phyloP scores from a whole-genome alignment of 2,888 invertebrate species.

The Apodemia zela region DNA sequence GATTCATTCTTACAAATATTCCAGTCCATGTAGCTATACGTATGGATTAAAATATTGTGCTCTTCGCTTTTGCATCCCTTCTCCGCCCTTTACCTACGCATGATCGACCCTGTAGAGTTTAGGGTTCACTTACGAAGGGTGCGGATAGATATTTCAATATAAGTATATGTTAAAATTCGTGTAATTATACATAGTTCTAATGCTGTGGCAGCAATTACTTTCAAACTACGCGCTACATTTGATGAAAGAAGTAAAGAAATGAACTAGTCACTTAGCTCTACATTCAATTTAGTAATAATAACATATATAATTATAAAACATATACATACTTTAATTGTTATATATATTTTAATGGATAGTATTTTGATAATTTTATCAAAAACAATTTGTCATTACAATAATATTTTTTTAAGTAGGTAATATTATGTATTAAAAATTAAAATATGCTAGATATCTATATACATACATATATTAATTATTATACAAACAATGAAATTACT shows the following conservation, averaged over 20 bases:
- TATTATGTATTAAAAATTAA: no score
- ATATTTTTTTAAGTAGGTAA: no score
- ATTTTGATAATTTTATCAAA: no score
- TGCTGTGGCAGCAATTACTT: neutral
- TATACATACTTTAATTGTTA: no score
- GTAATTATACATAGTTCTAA: no score
- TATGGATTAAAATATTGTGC: conserved; percentile 72
- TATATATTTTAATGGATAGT: no score
- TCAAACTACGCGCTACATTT: neutral
- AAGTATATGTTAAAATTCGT: neutral
- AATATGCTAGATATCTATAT: no score
- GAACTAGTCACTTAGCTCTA: neutral
- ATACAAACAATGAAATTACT: neutral
- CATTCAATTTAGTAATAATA: neutral
- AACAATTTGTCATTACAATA: no score
- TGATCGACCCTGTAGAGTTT: conserved; percentile 77
- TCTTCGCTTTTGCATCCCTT: conserved; percentile 78
- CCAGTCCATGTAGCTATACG: conserved; percentile 40
- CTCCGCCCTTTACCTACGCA: conserved; percentile 74
- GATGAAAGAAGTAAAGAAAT: neutral
- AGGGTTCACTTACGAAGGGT: conserved; percentile 51
- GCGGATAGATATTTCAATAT: conserved; percentile 2
- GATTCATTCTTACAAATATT: conserved; percentile 23
- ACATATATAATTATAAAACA: no score
- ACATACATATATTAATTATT: neutral